Conservation (phyloP, 2,888 invertebrate species). For the Drosophila limbata region DNA sequence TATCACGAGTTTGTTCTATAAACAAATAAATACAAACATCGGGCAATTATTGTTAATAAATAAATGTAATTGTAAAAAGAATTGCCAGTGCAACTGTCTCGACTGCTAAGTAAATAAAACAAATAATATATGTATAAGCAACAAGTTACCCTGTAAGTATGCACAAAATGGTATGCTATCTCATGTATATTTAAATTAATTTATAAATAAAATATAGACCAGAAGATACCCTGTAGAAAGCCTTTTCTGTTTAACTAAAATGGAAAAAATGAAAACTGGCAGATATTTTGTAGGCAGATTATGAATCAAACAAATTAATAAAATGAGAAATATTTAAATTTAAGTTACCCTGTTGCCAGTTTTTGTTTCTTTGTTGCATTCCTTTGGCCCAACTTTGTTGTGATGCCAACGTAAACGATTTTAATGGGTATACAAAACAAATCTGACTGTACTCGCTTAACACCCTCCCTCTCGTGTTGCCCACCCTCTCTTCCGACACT, state of each 20-base stretch:
- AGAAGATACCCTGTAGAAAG: background rate
- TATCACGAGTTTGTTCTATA: conserved; percentile 57
- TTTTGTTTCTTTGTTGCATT: background rate
- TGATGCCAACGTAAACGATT: background rate
- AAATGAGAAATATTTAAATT: background rate
- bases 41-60: conserved; percentile 54
- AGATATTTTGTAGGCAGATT: background rate
- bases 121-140: background rate
- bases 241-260: too few species aligned
- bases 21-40: conserved; percentile 39
- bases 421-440: conserved; percentile 15
- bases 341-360: background rate
- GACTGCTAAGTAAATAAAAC: conserved; percentile 4
- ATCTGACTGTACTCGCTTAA: conserved; percentile 19
- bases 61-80: conserved; percentile 66
- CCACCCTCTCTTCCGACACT: background rate
- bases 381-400: background rate
- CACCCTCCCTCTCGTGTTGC: background rate
- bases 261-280: too few species aligned
- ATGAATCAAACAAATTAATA: too few species aligned
- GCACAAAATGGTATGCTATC: background rate
- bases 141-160: background rate
- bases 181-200: background rate
- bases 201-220: background rate
- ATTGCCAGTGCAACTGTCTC: conserved; percentile 23